These are phyloP conservation scores for Latrodectus geometricus DNA, from an alignment of 1,140 invertebrate genomes.

Conservation along the genomic window DNA sequence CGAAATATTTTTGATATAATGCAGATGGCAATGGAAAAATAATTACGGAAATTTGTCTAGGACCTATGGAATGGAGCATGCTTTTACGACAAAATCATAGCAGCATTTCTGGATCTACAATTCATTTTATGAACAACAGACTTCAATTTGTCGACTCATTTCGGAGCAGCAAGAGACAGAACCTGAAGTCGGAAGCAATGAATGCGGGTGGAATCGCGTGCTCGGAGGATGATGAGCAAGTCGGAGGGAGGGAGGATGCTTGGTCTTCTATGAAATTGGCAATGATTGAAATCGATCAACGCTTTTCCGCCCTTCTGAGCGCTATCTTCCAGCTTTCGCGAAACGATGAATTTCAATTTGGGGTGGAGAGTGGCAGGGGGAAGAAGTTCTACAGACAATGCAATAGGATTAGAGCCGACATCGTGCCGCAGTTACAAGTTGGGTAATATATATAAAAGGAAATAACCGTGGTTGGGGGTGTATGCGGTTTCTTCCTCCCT, in stretches of 20 bases:
- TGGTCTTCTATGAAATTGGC: conserved; percentile 49
- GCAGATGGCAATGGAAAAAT: too few relatives aligned
- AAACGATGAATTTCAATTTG: conserved; percentile 60
- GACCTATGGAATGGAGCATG: too few relatives aligned
- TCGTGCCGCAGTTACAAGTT: conserved; percentile 19
- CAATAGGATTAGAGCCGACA: background rate
- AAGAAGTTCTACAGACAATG: background rate
- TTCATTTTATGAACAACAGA: background rate
- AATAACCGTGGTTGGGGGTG: background rate
- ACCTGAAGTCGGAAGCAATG: too few relatives aligned
- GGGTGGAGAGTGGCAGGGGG: conserved; percentile 13
- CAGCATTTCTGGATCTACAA: background rate
- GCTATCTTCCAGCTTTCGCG: background rate
- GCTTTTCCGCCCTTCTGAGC: background rate
- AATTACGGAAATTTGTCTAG: too few relatives aligned
- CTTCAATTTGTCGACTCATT: background rate
- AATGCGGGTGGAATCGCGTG: background rate
- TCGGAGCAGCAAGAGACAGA: too few relatives aligned
- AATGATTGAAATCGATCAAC: conserved; percentile 60
- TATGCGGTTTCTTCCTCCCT: background rate
- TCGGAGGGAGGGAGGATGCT: background rate
- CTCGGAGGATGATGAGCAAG: conserved; percentile 6
- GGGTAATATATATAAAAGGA: background rate
- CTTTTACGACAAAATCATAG: too few relatives aligned
- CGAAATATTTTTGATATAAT: too few relatives aligned